phyloP scores from a whole-genome alignment of 2,888 invertebrate genomes.

The Schizaphis graminum region DNA sequence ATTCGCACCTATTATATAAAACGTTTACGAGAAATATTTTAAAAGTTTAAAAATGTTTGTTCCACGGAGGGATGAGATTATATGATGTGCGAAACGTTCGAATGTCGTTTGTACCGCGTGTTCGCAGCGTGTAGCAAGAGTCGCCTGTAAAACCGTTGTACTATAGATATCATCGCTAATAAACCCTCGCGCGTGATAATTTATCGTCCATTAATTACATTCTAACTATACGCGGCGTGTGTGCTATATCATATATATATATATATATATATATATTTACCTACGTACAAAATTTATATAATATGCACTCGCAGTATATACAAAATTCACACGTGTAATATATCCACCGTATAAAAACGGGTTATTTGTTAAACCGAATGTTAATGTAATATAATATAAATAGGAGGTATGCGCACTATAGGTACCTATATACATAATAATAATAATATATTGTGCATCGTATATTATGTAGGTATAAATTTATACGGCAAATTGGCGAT shows the following conservation, averaged over 20 bases:
- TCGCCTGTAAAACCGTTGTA: neutral
- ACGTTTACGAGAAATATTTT: neutral
- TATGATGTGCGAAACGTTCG: neutral
- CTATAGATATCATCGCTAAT: conserved; percentile 12
- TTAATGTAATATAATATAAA: neutral
- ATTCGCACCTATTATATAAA: neutral
- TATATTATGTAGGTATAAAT: neutral
- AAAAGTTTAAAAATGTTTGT: neutral
- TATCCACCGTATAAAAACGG: conserved; percentile 18
- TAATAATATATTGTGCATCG: neutral
- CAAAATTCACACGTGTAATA: conserved; percentile 41
- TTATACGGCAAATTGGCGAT: neutral
- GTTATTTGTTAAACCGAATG: conserved; percentile 24
- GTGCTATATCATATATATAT: neutral
- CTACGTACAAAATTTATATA: neutral
- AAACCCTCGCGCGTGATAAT: conserved; percentile 13
- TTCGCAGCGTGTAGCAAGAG: neutral
- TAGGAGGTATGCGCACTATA: neutral
- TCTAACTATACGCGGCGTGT: neutral
- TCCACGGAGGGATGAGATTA: neutral
- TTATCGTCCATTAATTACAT: conserved; percentile 38
- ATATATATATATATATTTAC: neutral
- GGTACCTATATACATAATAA: neutral
- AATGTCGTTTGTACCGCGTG: neutral
- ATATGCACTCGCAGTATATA: neutral